A percentile compares a stretch with the other conserved stretches of the same genome.
Conservation (phyloP, 2,113 vertebrate genomes). For the Pelecanus crispus region DNA sequence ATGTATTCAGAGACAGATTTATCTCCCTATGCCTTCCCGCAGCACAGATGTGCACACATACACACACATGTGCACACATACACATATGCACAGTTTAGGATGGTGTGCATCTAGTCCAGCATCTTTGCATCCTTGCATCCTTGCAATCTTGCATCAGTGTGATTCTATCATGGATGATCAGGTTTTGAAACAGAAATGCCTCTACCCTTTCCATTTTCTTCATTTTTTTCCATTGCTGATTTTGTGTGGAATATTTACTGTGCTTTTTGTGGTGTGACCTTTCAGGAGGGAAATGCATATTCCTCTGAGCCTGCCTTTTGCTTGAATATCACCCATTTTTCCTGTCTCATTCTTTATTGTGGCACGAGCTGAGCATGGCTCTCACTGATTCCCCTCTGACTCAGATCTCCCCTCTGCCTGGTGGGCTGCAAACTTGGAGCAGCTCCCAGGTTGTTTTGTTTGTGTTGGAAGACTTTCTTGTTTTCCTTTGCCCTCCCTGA, state of each 20-base stretch:
- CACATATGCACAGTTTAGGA: background rate
- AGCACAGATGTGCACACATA: background rate
- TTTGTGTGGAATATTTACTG: background rate
- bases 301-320: background rate
- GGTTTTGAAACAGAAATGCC: background rate
- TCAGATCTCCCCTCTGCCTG: background rate
- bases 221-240: background rate
- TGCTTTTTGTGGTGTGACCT: background rate
- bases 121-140: background rate
- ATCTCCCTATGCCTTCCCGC: background rate
- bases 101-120: background rate
- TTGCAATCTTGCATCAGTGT: background rate
- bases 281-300: background rate
- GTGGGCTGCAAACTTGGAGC: background rate
- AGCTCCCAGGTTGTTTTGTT: background rate
- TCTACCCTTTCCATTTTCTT: background rate
- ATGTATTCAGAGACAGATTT: background rate
- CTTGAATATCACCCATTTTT: background rate
- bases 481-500: background rate
- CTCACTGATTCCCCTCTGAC: background rate
- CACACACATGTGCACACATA: too few species aligned
- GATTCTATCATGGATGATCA: background rate
- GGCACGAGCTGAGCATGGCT: background rate
- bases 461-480: background rate
- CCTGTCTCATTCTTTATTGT: background rate